Conservation (phyloP, 2,797 vertebrate species). For the Enteromius trimaculatus region DNA sequence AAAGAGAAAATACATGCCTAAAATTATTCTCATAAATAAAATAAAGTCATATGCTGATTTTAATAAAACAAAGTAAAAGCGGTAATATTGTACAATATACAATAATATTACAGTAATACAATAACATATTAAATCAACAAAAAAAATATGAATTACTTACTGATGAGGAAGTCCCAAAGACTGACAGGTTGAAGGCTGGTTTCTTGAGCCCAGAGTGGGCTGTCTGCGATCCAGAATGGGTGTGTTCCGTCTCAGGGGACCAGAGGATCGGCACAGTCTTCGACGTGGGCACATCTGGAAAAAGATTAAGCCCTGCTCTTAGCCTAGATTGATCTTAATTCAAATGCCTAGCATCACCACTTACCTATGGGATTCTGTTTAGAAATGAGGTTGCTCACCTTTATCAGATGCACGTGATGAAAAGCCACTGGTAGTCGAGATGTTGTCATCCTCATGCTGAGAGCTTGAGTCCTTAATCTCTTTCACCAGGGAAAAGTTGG, state of each 20-base stretch:
- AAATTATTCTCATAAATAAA: not conserved
- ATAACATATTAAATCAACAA: not conserved
- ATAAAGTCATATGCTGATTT: not conserved
- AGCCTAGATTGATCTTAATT: not conserved
- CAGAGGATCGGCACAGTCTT: constrained; percentile 89
- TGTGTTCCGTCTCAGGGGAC: constrained; percentile 91
- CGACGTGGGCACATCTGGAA: constrained; percentile 88
- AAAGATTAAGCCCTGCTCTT: constrained; percentile 46
- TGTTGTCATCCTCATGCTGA: constrained; percentile 98
- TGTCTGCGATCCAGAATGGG: constrained; percentile 83
- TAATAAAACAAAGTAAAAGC: not conserved
- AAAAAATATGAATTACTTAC: constrained; percentile 69
- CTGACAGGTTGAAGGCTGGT: constrained; percentile 94
- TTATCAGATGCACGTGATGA: constrained; percentile 98
- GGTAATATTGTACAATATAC: too few species aligned
- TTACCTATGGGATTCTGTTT: too few species aligned
- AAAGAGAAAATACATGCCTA: constrained; percentile 15
- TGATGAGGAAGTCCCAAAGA: constrained; percentile 84
- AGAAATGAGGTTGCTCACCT: constrained; percentile 75
- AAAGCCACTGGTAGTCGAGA: constrained; percentile 99
- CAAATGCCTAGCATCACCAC: not conserved
- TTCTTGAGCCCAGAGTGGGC: constrained; percentile 87
- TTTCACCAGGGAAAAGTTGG: constrained; percentile 91
- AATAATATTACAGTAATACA: not conserved
- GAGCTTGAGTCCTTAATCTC: constrained; percentile 99